Percentiles rank a stretch among this genome's conserved stretches.
phyloP scores from a whole-genome alignment of 2,113 vertebrate genomes.

The Urocolius indicus region DNA sequence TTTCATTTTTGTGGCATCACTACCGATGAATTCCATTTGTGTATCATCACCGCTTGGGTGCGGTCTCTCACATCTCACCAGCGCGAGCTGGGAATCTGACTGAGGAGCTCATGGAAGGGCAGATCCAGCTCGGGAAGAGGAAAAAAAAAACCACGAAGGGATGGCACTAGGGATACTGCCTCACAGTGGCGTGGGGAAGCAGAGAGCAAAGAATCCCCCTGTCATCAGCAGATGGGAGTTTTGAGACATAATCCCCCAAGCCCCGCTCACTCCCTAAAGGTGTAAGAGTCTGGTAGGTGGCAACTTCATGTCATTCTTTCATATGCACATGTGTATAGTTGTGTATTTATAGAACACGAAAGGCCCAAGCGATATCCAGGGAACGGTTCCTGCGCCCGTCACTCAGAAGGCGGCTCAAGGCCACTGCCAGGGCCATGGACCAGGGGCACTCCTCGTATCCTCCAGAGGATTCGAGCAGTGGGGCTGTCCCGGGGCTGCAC shows the following conservation, averaged over 20 bases:
- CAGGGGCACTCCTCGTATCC: rapidly evolving
- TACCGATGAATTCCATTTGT: neutral
- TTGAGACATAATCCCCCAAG: neutral
- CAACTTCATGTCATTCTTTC: neutral
- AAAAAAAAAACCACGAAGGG: too few species aligned
- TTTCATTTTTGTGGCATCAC: neutral
- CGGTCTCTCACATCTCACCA: neutral
- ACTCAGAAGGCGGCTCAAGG: too few species aligned
- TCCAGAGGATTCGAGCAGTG: rapidly evolving
- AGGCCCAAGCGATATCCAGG: neutral
- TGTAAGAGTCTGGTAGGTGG: neutral
- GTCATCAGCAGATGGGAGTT: rapidly evolving
- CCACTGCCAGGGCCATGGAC: rapidly evolving
- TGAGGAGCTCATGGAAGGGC: neutral
- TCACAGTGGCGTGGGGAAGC: rapidly evolving
- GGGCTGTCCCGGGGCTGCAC: neutral
- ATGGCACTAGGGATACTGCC: neutral
- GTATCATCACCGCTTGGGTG: neutral
- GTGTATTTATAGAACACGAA: rapidly evolving
- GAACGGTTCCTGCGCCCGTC: rapidly evolving
- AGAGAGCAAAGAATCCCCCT: rapidly evolving
- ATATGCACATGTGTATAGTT: neutral
- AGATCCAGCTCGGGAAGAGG: neutral
- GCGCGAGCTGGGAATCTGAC: neutral
- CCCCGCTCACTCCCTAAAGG: neutral